Percentiles rank a stretch among this genome's conserved stretches.
These are phyloP conservation scores for Pocillopora damicornis DNA, from an alignment of 64 coral and sea anemone genomes.

Conservation along the genomic window DNA sequence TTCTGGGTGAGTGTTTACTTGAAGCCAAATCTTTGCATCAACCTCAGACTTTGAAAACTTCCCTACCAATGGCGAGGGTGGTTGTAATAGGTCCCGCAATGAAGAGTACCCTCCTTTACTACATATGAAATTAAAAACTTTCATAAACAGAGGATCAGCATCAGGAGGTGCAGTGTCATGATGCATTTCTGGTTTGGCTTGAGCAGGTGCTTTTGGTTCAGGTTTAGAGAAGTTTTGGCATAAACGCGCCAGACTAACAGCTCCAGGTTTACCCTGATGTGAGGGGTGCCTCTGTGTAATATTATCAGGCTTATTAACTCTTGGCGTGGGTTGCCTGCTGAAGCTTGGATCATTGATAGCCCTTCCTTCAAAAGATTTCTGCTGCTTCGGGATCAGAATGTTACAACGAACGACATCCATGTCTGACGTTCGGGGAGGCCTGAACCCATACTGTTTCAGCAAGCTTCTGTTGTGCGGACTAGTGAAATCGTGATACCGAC, in stretches of 20 bases:
- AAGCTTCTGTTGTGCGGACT: conserved; percentile 22
- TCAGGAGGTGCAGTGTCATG: neutral
- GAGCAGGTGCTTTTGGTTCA: neutral
- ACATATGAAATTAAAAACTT: conserved; percentile 49
- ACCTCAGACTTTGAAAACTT: neutral
- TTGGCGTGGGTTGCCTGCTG: neutral
- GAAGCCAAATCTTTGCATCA: conserved; percentile 21
- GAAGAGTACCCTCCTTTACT: conserved; percentile 29
- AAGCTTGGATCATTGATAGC: neutral
- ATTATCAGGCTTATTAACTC: neutral
- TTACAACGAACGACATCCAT: conserved; percentile 29
- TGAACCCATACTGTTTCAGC: conserved; percentile 11
- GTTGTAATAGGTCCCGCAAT: conserved; percentile 26
- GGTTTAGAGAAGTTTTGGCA: neutral
- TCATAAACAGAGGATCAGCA: neutral
- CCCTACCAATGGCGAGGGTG: conserved; percentile 37
- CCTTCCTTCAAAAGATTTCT: conserved; percentile 14
- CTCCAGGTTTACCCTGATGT: neutral
- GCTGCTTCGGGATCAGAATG: conserved; percentile 11
- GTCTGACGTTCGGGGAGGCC: neutral
- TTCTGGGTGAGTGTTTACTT: neutral
- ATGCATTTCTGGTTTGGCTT: neutral
- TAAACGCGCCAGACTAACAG: neutral
- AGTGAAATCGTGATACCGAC: conserved; percentile 2
- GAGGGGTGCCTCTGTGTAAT: neutral